Percentiles rank a stretch among this genome's conserved stretches.
Evolutionary conservation across 2,888 invertebrate genomes (phyloP).

Genomic region (Leucozona laternaria): DNA sequence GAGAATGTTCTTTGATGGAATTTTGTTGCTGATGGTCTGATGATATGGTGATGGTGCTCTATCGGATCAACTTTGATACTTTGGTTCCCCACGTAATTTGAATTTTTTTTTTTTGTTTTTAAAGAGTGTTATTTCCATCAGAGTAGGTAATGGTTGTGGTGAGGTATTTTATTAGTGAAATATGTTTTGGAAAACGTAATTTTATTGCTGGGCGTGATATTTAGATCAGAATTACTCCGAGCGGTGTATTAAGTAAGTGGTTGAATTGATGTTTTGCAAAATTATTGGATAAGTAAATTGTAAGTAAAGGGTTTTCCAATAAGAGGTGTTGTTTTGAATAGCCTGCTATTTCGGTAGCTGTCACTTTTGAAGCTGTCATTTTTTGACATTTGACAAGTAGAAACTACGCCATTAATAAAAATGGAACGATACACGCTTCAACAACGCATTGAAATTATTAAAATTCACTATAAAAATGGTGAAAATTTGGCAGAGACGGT

Average conservation of each 20-base stretch:
- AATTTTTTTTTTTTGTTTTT: neutral
- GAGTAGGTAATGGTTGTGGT: conserved; percentile 7
- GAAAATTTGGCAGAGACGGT: too few species aligned
- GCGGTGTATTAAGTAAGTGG: neutral
- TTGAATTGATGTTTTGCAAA: neutral
- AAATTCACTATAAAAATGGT: too few species aligned
- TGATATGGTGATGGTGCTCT: conserved; percentile 36
- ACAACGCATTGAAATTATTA: too few species aligned
- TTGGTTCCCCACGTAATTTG: neutral
- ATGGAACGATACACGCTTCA: too few species aligned
- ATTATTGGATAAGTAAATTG: neutral
- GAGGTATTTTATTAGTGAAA: conserved; percentile 21
- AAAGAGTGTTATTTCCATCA: neutral
- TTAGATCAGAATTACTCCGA: neutral
- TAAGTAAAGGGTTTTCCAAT: too few species aligned
- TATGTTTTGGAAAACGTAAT: neutral
- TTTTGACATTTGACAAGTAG: too few species aligned
- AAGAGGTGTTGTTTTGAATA: too few species aligned
- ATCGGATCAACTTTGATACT: conserved; percentile 53
- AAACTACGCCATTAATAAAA: too few species aligned
- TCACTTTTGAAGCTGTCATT: too few species aligned
- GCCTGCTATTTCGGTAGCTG: too few species aligned
- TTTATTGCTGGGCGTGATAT: conserved; percentile 4
- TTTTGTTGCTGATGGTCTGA: conserved; percentile 11
- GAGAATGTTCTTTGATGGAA: conserved; percentile 32